These are phyloP conservation scores for Cebidichthys violaceus DNA, from an alignment of 2,113 vertebrate species.

Conservation along the genomic window DNA sequence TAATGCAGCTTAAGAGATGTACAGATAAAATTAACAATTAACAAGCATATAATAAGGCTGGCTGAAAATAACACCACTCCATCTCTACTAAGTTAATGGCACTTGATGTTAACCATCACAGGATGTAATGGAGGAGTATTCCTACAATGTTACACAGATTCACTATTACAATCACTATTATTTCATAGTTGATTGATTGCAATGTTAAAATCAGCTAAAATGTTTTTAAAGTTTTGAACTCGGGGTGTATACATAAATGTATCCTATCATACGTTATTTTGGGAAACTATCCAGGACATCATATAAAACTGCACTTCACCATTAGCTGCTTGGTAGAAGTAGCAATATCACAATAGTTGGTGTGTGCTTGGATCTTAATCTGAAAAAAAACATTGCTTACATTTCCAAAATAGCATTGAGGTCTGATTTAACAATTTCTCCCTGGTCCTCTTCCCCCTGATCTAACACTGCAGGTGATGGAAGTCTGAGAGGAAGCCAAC, in stretches of 20 bases:
- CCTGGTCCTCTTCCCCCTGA: neutral
- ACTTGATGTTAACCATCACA: neutral
- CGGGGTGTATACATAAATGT: neutral
- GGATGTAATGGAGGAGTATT: neutral
- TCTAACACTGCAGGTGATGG: neutral
- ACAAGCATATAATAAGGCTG: slow-evolving; percentile 38
- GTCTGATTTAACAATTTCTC: neutral
- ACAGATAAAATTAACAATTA: slow-evolving; percentile 51
- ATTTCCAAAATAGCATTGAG: neutral
- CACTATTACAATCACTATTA: neutral
- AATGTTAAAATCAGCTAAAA: neutral
- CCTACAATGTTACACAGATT: neutral
- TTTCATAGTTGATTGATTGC: neutral
- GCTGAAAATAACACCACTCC: neutral
- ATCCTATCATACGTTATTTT: neutral
- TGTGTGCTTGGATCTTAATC: neutral
- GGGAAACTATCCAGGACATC: neutral
- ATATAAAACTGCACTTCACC: too few species aligned
- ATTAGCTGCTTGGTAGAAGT: neutral
- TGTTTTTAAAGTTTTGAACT: neutral
- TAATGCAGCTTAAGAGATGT: slow-evolving; percentile 43
- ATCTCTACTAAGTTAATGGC: neutral
- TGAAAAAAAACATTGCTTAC: neutral
- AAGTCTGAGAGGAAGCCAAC: neutral
- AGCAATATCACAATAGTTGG: neutral